phyloP scores from a whole-genome alignment of 1,140 invertebrate genomes.

The Trichogramma pretiosum region DNA sequence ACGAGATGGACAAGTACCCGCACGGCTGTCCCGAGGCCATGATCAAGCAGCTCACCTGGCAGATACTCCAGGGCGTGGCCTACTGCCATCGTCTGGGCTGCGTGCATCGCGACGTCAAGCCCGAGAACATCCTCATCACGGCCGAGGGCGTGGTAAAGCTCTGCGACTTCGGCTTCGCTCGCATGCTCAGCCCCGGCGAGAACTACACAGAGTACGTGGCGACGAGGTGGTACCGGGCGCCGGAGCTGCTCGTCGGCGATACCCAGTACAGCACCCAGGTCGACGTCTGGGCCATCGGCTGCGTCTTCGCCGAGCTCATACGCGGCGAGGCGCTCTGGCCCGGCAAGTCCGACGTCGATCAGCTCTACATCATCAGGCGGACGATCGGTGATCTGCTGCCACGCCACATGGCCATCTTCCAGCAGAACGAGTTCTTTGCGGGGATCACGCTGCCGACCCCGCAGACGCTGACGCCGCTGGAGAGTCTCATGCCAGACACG shows the following conservation, averaged over 20 bases:
- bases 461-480: conserved; percentile 73
- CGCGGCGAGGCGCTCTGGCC: conserved; percentile 95
- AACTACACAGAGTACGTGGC: conserved; percentile 99
- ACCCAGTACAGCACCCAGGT: conserved; percentile 94
- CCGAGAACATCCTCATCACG: conserved; percentile 98
- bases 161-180: conserved; percentile 97
- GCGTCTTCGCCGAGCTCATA: conserved; percentile 92
- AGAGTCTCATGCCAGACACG: conserved; percentile 70
- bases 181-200: conserved; percentile 93
- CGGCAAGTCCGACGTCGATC: conserved; percentile 96
- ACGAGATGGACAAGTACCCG: conserved; percentile 86
- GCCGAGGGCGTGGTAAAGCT: conserved; percentile 89
- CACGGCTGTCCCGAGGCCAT: conserved; percentile 75
- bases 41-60: conserved; percentile 89
- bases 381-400: conserved; percentile 86
- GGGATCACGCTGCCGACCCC: conserved; percentile 89
- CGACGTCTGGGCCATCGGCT: conserved; percentile 94
- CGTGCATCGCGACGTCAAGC: conserved; percentile 95
- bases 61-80: conserved; percentile 86
- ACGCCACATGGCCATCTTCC: conserved; percentile 91
- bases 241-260: conserved; percentile 87
- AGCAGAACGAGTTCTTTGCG: conserved; percentile 90
- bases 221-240: conserved; percentile 95
- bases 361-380: conserved; percentile 89
- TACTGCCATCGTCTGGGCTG: conserved; percentile 96